Conservation (phyloP, 2,797 vertebrate species). For the Orestias chungarensis region DNA sequence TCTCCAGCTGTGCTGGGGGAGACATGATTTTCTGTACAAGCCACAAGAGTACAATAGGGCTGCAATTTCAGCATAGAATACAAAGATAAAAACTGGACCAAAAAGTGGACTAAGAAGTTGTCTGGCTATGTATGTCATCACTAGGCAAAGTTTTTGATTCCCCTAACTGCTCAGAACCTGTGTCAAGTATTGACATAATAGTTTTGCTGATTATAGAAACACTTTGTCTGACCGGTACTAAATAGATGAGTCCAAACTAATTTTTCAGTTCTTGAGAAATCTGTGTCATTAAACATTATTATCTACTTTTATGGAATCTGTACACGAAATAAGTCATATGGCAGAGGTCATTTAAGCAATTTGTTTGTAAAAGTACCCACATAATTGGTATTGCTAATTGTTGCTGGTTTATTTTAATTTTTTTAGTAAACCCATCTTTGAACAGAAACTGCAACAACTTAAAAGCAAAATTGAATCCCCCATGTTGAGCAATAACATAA, state of each 20-base stretch:
- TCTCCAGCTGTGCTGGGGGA: no score
- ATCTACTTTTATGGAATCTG: background rate
- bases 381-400: background rate
- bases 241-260: background rate
- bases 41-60: background rate
- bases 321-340: background rate
- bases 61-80: background rate
- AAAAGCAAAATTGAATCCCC: background rate
- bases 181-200: background rate
- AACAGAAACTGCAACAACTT: background rate
- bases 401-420: no score
- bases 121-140: background rate
- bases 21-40: no score
- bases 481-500: background rate
- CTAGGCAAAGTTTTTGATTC: background rate
- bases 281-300: background rate
- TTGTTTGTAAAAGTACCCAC: background rate
- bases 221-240: background rate
- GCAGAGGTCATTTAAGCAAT: background rate
- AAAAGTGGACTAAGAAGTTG: no score
- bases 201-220: background rate
- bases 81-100: background rate
- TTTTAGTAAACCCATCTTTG: background rate
- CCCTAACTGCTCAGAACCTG: background rate
- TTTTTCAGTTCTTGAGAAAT: background rate